Evolutionary conservation across 2,113 vertebrate species (phyloP), one percentile per base, ranked within the genome.

Genomic region (Empidonax alnorum): DNA sequence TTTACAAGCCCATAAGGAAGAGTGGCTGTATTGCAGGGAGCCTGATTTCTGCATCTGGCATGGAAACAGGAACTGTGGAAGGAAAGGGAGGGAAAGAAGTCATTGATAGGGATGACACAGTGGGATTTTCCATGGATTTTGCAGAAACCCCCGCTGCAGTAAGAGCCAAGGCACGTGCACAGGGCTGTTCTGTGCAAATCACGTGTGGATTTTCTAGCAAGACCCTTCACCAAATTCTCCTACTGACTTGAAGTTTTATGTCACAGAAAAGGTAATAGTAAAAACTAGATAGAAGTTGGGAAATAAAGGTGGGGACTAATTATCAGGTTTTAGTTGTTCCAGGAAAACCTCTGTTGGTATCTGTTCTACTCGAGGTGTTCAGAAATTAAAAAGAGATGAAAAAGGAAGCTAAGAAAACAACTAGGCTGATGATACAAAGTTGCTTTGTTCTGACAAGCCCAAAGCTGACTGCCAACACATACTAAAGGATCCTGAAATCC

Each of bases 1-100:
- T 59, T 50, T 50, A 37, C 27, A 67, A 72, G 9, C 30, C 62
- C 0, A 0, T 20, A 2, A 87, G 61, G 47, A 94, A 9, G 0
- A 0, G 5, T 21, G 4, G 6, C 30, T 62, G 52, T 25, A 8
- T 44, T 66, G 41, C 41, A 49, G 63, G 31, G 42, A 66, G 35
- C 20, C 50, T n/a, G 12, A 53, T 42, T 75, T 47, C 53, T 83
- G 44, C n/a, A 68, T 59, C 58, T 5, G 2, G 0, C 3, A 3
- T 1, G 1, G 56, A 63, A 89, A 59, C 7, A 49, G 44, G 27
- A 85, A 9, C 31, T 44, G 13, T 50, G 17, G 66, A 61, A 80
- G 59, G 25, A 76, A 67, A 62, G 2, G 16, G 12, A 16, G 50
- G 33, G 21, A 46, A 80, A 67, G 11, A 19, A 19, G 9, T 55